Evolutionary conservation across 2,797 vertebrate species (phyloP), one percentile per base, ranked within the genome.

Genomic region (Mormyrops attenuatus): DNA sequence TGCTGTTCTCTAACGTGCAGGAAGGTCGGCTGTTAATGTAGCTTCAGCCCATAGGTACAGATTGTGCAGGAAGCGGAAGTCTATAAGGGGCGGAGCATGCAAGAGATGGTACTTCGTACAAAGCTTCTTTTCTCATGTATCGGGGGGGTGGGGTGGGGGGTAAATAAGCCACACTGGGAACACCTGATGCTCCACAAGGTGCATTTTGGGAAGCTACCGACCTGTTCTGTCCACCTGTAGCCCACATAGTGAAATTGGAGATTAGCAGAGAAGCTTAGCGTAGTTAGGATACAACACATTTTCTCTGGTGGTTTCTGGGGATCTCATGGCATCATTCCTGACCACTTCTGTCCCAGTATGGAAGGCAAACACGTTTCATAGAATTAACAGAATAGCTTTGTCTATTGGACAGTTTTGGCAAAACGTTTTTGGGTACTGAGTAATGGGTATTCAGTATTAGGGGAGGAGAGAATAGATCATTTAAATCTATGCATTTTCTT

Each of bases 401-500:
- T 80, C 93, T 95, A 94, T 95, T 94, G 92, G 92, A 93, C 94
- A 94, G 38, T 84, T 44, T 8, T 94, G 94, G 94, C 92, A 94
- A 94, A 93, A 63, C 95, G 91, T 93, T 91, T 94, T 95, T 93
- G 95, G 87, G 95, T 95, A 94, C 92, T 90, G 91, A 95, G 95
- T 95, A 95, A 95, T 95, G 94, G 92, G 92, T 91, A 89, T 94
- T 95, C 93, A 93, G 92, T 93, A 93, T 94, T 93, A 92, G 93
- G 91, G 92, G 91, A 95, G 93, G 94, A 96, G 93, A 94, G 94
- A 95, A 94, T 95, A 96, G 96, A 96, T 95, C 95, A 97, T 97
- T 97, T 96, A 97, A 98, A 96, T 97, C 98, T 99, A 99, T 99
- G 98, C 98, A 99, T 98, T 97, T 90, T 95, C 92, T 95, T 94